phyloP scores from a whole-genome alignment of 1,140 invertebrate species.

The Linepithema humile region DNA sequence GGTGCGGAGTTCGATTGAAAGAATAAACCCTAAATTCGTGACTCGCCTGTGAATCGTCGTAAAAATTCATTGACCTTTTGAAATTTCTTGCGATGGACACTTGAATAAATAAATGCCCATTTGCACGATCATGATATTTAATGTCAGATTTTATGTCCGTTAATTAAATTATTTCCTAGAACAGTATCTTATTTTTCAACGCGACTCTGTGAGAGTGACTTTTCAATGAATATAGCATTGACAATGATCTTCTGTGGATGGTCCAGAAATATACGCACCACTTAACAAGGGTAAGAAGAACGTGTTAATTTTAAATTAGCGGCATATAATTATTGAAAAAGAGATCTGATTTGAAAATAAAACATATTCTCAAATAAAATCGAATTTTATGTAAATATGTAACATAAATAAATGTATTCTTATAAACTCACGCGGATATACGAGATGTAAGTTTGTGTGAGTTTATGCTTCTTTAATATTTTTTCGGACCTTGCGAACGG shows the following conservation, averaged over 20 bases:
- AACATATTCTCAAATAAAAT: too few species aligned
- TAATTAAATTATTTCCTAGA: background rate
- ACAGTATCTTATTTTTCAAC: background rate
- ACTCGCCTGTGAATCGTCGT: background rate
- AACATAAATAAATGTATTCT: too few species aligned
- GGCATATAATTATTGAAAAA: background rate
- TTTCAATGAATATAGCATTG: background rate
- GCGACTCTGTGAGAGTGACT: background rate
- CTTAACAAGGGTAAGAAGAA: background rate
- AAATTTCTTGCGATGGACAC: too few species aligned
- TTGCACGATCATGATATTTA: too few species aligned
- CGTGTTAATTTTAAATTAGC: background rate
- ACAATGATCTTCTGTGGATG: background rate
- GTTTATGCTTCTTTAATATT: too few species aligned
- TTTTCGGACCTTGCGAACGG: background rate
- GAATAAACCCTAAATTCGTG: background rate
- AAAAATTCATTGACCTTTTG: background rate
- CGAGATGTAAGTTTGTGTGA: too few species aligned
- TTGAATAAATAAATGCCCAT: too few species aligned
- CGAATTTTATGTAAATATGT: too few species aligned
- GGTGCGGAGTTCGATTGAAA: background rate
- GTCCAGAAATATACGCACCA: background rate
- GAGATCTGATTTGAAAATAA: background rate
- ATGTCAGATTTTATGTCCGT: too few species aligned
- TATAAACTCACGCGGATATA: too few species aligned